phyloP scores from a whole-genome alignment of 2,888 invertebrate species.

The Molorchus minor region DNA sequence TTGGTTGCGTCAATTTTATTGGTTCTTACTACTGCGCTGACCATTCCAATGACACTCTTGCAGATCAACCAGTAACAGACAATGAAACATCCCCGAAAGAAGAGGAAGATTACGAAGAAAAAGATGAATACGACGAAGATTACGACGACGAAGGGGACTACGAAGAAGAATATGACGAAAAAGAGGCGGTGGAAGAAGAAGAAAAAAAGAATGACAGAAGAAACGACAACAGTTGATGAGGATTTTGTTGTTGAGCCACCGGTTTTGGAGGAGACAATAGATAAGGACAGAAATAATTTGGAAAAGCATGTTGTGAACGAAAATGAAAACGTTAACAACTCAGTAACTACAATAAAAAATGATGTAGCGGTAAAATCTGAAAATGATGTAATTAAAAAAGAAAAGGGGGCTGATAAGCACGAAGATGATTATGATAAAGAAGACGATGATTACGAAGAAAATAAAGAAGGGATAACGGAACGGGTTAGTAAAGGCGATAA shows the following conservation, averaged over 20 bases:
- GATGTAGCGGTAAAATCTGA: conserved; percentile 9
- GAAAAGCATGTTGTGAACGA: no score
- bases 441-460: conserved; percentile 18
- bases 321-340: not conserved
- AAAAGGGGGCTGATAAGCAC: conserved; percentile 24
- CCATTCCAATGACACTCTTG: conserved; percentile 21
- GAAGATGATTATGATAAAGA: conserved; percentile 37
- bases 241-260: no score
- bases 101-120: conserved; percentile 36
- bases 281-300: no score
- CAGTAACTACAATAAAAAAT: conserved; percentile 2
- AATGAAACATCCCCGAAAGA: conserved; percentile 27
- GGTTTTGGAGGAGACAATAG: no score
- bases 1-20: conserved; percentile 70
- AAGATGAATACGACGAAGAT: conserved; percentile 41
- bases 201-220: not conserved
- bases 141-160: conserved; percentile 37
- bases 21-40: conserved; percentile 68
- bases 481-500: no score
- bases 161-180: conserved; percentile 22
- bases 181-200: conserved; percentile 5
- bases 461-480: conserved; percentile 9
- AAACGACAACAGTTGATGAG: not conserved
- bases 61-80: conserved; percentile 40
- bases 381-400: conserved; percentile 15